phyloP scores from a whole-genome alignment of 2,113 vertebrate genomes.

The Danio rerio region GRCz12tu NC_133177.1:36310501-36311000 shows the following conservation, averaged over 20 bases:
- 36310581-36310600: neutral
- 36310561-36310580: neutral
- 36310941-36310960: too few species aligned
- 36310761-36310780: constrained; percentile 2
- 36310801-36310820: neutral
- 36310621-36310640: constrained; percentile 9
- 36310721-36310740: constrained; percentile 8
- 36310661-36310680: constrained; percentile 4
- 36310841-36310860: neutral
- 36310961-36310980: too few species aligned
- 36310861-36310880: neutral
- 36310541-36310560: neutral
- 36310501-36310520: neutral
- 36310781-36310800: constrained; percentile 6
- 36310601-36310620: constrained; percentile 28
- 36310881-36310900: neutral
- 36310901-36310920: too few species aligned
- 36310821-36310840: neutral
- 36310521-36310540: neutral
- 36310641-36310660: constrained; percentile 3
- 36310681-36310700: neutral
- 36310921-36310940: too few species aligned
- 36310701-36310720: neutral
- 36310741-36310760: neutral
- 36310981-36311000: too few species aligned